Evolutionary conservation across 1,140 invertebrate genomes (phyloP).

Genomic region (Aphelenchoides besseyi): DNA sequence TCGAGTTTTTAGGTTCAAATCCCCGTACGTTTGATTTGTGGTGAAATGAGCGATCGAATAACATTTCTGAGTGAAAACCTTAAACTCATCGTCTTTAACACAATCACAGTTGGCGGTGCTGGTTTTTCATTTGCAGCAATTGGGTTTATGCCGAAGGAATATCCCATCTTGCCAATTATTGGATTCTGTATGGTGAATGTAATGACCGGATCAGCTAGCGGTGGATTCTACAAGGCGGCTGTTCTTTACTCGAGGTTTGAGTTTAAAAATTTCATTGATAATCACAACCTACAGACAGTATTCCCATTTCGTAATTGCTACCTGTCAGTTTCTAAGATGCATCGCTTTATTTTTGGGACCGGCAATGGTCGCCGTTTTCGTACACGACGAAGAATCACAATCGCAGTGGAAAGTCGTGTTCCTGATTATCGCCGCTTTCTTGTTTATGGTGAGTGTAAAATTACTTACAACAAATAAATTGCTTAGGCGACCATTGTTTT

Average conservation of each 20-base stretch:
- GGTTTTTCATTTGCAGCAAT: slow-evolving; percentile 21
- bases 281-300: slow-evolving; percentile 21
- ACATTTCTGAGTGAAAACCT: slow-evolving; percentile 31
- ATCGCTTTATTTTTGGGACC: slow-evolving; percentile 23
- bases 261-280: not conserved
- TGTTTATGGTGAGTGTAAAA: slow-evolving; percentile 23
- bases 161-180: slow-evolving; percentile 26
- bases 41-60: not conserved
- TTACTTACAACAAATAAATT: not conserved
- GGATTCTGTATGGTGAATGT: slow-evolving; percentile 29
- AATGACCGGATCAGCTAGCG: slow-evolving; percentile 23
- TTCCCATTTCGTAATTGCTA: slow-evolving; percentile 21
- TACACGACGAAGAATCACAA: not conserved
- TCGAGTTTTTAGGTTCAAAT: no score
- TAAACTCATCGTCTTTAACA: slow-evolving; percentile 39
- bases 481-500: not conserved
- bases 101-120: slow-evolving; percentile 33
- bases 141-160: not conserved
- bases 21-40: slow-evolving; percentile 7
- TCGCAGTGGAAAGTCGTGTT: slow-evolving; percentile 20
- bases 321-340: slow-evolving; percentile 27
- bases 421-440: slow-evolving; percentile 16
- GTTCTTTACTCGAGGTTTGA: slow-evolving; percentile 3
- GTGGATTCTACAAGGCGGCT: slow-evolving; percentile 41
- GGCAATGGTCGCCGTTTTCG: slow-evolving; percentile 24